Evolutionary conservation across 23 tunicate genomes (phyloP).

Genomic region (Trididemnum clinides): DNA sequence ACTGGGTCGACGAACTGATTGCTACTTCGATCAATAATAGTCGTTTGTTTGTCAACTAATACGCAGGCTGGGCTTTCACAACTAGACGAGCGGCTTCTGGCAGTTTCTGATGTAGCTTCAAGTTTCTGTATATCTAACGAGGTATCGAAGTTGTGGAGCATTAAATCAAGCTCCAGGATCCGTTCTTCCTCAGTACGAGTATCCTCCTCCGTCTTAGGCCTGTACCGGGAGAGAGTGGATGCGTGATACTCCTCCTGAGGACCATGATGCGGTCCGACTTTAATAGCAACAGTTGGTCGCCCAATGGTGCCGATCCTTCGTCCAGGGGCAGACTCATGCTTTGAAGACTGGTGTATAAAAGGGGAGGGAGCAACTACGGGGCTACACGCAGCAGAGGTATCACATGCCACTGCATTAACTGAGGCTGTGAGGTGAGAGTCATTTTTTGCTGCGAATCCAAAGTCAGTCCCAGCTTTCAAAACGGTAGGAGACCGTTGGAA

Average conservation of each 20-base stretch:
- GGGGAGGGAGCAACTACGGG: too few relatives aligned
- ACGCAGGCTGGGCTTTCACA: background rate
- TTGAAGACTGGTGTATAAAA: too few relatives aligned
- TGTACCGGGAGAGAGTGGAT: background rate
- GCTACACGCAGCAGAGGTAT: background rate
- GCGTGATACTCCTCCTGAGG: slow-evolving; percentile 1
- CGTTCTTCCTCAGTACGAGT: slow-evolving; percentile 27
- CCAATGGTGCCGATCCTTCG: background rate
- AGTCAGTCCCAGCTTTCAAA: background rate
- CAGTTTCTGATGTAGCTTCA: background rate
- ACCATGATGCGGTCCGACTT: too few relatives aligned
- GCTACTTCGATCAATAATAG: background rate
- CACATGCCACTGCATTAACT: background rate
- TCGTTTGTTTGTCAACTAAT: background rate
- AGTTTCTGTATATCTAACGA: background rate
- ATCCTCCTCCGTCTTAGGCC: slow-evolving; percentile 17
- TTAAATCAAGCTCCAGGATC: slow-evolving; percentile 1
- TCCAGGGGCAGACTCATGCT: too few relatives aligned
- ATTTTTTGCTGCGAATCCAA: background rate
- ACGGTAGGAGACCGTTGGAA: background rate
- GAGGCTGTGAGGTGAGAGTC: background rate
- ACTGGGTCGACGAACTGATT: background rate
- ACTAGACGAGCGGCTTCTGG: background rate
- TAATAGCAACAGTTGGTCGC: background rate
- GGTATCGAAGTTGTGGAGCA: background rate